A percentile compares a stretch with the other conserved stretches of the same genome.
These are phyloP conservation scores for Brachyrhaphis roseni DNA, from an alignment of 2,797 vertebrate species.

Conservation along the genomic window DNA sequence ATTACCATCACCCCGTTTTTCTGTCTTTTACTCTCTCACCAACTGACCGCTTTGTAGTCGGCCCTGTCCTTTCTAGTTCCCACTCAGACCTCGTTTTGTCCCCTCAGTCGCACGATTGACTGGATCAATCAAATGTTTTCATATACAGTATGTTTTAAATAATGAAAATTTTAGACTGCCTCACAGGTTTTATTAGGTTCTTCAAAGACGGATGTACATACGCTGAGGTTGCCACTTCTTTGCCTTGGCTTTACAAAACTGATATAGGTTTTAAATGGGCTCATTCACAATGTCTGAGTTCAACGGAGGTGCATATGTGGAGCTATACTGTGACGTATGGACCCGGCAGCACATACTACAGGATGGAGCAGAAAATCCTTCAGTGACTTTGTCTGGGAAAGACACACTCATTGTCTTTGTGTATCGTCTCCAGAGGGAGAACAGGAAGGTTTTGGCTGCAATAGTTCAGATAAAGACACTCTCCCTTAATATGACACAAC, in stretches of 20 bases:
- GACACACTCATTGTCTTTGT: not conserved
- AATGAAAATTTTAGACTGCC: not conserved
- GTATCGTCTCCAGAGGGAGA: not conserved
- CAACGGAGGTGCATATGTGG: not conserved
- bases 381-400: not conserved
- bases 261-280: not conserved
- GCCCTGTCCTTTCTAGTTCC: not conserved
- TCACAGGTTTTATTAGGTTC: not conserved
- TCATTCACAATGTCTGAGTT: not conserved
- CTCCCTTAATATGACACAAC: not conserved
- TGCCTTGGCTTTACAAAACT: not conserved
- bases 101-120: constrained; percentile 18
- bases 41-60: constrained; percentile 3
- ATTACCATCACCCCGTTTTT: constrained; percentile 18
- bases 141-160: constrained; percentile 11
- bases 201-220: not conserved
- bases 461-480: not conserved
- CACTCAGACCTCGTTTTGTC: not conserved
- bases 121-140: constrained; percentile 38
- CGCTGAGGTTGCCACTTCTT: not conserved
- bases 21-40: constrained; percentile 3
- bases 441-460: no score
- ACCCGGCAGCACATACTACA: no score
- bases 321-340: not conserved
- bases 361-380: not conserved